A percentile compares a stretch with the other conserved stretches of the same genome.
These are phyloP conservation scores for Catharus ustulatus DNA, from an alignment of 2,797 vertebrate species.

Conservation along the genomic window DNA sequence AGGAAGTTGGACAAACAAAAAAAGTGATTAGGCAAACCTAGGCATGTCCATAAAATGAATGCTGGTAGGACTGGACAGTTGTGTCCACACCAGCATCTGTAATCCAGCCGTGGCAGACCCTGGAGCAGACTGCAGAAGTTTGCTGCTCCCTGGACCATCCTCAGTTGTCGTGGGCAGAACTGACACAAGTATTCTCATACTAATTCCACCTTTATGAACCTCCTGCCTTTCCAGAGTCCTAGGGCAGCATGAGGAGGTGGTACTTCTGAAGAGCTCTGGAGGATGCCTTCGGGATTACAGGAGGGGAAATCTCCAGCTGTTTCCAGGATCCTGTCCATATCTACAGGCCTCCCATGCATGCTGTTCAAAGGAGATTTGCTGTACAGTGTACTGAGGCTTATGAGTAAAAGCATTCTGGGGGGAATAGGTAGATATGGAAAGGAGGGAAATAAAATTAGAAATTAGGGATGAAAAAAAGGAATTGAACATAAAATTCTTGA, in stretches of 20 bases:
- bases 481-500: neutral
- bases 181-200: neutral
- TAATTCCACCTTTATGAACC: neutral
- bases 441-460: neutral
- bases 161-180: fast-evolving
- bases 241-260: neutral
- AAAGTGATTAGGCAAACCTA: neutral
- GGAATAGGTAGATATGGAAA: neutral
- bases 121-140: neutral
- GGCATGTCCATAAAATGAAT: neutral
- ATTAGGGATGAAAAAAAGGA: neutral
- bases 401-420: neutral
- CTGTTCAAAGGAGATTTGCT: neutral
- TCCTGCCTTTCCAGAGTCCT: neutral
- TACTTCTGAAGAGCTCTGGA: neutral
- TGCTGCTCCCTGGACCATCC: neutral
- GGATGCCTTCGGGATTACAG: neutral
- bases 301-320: neutral
- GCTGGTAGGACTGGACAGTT: neutral
- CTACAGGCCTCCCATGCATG: neutral
- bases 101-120: neutral
- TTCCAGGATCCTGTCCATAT: neutral
- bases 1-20: neutral
- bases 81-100: neutral
- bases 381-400: neutral